Evolutionary conservation across 2,797 vertebrate genomes (phyloP), one percentile per base, ranked within the genome.

Genomic region (Myotis planiceps): DNA sequence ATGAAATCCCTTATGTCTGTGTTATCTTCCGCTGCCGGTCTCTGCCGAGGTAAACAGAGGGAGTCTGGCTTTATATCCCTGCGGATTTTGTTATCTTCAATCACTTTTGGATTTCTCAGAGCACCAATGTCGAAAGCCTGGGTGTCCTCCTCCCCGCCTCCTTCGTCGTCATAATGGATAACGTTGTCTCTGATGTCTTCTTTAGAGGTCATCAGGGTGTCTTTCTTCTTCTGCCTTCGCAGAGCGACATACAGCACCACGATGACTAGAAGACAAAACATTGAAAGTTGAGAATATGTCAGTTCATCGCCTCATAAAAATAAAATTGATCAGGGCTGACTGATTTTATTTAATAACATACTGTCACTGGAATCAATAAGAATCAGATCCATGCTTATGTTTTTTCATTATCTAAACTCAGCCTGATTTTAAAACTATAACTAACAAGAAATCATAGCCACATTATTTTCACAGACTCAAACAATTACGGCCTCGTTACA

Each of bases 161-260:
- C 99, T 98, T 99, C 99, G 25, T 99, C 99, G 79, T 99, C 99
- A 1, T 99, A 99, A 98, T 99, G 99, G 97, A 99, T 99, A 65
- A 99, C 99, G 2, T 99, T 99, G 97, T 99, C 99, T 93, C 99
- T 99, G 97, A 99, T 99, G 97, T 99, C 99, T 98, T 99, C 99
- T 95, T 99, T 99, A 45, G 99, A 99, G 0, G 99, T 99, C 99
- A 99, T 99, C 72, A 99, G 98, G 7, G 99, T 99, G 96, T 99
- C 99, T 96, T 99, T 99, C 96, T 99, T 99, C 98, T 99, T 99
- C 96, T 99, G 99, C 29, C 99, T 98, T 65, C 99, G 97, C 93
- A 99, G 97, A 5, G 99, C 99, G 84, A 99, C 98, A 0, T 99
- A 99, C 58, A 99, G 99, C 55, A 99, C 99, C 51, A 99, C 99